phyloP scores from a whole-genome alignment of 2,113 vertebrate genomes.

The Serinus canaria region DNA sequence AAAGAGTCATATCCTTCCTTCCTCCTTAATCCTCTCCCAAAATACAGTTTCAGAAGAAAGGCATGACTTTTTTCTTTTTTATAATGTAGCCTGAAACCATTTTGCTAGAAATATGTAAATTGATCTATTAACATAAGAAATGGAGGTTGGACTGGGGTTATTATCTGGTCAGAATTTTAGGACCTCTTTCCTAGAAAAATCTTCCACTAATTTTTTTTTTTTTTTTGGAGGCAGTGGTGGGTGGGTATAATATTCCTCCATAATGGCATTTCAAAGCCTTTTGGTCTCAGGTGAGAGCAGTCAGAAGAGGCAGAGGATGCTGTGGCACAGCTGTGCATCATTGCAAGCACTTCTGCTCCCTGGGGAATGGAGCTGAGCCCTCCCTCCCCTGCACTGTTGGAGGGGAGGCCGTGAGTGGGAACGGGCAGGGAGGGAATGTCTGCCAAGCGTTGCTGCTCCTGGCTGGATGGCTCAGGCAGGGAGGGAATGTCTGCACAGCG shows the following conservation, averaged over 20 bases:
- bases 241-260: neutral
- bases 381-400: neutral
- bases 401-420: neutral
- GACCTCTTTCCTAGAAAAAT: neutral
- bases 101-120: constrained; percentile 8
- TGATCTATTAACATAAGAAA: neutral
- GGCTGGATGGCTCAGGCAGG: no score
- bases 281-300: neutral
- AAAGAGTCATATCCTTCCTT: constrained; percentile 16
- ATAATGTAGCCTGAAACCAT: neutral
- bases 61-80: neutral
- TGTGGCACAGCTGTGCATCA: neutral
- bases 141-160: neutral
- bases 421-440: neutral
- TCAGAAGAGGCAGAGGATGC: neutral
- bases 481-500: no score
- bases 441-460: no score
- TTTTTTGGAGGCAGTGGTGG: accelerated
- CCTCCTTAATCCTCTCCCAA: neutral
- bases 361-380: neutral
- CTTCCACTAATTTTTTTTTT: neutral
- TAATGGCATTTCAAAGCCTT: neutral
- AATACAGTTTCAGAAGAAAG: constrained; percentile 16
- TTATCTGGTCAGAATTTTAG: neutral
- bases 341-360: neutral